Evolutionary conservation across 2,888 invertebrate species (phyloP), one percentile per base, ranked within the genome.

Genomic region (Metellina segmentata): DNA sequence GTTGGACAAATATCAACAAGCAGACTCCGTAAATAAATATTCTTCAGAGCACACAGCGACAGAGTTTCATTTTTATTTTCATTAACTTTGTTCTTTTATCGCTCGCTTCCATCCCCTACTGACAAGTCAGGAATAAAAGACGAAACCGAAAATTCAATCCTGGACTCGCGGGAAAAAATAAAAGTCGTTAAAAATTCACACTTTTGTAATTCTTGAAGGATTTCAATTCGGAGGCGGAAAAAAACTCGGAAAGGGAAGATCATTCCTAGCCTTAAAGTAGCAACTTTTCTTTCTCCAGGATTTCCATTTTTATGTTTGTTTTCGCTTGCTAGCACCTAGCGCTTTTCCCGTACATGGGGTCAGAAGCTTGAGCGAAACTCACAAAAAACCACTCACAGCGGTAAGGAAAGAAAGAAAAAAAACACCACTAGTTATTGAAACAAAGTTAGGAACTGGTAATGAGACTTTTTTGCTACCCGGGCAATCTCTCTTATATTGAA

Each of bases 391-490:
- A 13, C 9, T 52, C 19, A 83, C 20, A 72, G 34, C 49, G 13
- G 20, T 52, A 82, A 49, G 48, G 69, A 48, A 71, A 87, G 8
- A 72, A 87, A 87, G 79, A 77, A 61, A 81, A 61, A 81, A 87
- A 20, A 9, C 8, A 16, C 16, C 61, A 5, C 61, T 81, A 75
- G 81, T 90, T 90, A 90, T 90, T 90, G 90, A 90, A 90, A 90
- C 90, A 74, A 85, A 90, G 90, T 90, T 90, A 86, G 90, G 51
- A 75, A 61, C 79, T 70, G 49, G 81, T 86, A 90, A 90, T 86
- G 90, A 90, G 85, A 85, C 81, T 81, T 81, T 86, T 90, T 79
- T 34, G 16, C 20, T 19, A 20, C 71, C 20, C 20, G 48, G 48
- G 34, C 74, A 86, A 86, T 86, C 75, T 70, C 61, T 78, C 86